A percentile compares a stretch with the other conserved stretches of the same genome.
Conservation (phyloP, 2,113 vertebrate genomes). For the Sander vitreus region DNA sequence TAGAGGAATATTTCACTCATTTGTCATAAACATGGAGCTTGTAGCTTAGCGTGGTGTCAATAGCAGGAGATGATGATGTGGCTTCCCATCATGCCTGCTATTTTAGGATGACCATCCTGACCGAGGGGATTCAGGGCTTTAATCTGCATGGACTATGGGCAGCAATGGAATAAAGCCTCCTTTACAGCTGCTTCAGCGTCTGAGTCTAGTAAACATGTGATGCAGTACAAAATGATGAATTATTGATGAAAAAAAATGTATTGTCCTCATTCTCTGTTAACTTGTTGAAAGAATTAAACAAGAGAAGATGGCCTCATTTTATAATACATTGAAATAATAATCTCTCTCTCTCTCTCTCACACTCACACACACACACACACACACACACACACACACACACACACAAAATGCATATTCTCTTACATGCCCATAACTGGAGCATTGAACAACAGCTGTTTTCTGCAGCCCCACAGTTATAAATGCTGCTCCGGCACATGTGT, state of each 20-base stretch:
- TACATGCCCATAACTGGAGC: conserved; percentile 21
- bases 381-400: conserved; percentile 22
- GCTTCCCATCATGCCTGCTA: conserved; percentile 50
- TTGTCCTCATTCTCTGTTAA: conserved; percentile 24
- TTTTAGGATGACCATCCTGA: conserved; percentile 48
- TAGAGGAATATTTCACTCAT: conserved; percentile 31
- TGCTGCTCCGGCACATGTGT: conserved; percentile 4
- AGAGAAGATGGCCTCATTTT: conserved; percentile 45
- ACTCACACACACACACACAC: conserved; percentile 3
- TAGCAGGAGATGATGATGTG: conserved; percentile 49
- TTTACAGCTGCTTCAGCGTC: not conserved
- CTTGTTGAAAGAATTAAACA: conserved; percentile 47
- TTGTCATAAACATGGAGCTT: conserved; percentile 11
- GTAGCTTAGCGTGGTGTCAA: conserved; percentile 18
- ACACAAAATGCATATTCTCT: conserved; percentile 8
- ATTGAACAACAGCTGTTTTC: conserved; percentile 46
- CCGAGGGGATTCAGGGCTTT: conserved; percentile 45
- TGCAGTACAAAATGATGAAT: conserved; percentile 2
- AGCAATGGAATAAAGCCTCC: conserved; percentile 42
- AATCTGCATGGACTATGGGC: conserved; percentile 30
- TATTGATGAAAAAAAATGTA: not conserved
- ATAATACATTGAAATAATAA: conserved; percentile 43
- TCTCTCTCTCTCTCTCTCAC: conserved; percentile 10
- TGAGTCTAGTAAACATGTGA: conserved; percentile 12
- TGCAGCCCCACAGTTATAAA: conserved; percentile 19